These are phyloP conservation scores for Chitala chitala DNA, from an alignment of 2,113 vertebrate genomes.

Conservation along the genomic window DNA sequence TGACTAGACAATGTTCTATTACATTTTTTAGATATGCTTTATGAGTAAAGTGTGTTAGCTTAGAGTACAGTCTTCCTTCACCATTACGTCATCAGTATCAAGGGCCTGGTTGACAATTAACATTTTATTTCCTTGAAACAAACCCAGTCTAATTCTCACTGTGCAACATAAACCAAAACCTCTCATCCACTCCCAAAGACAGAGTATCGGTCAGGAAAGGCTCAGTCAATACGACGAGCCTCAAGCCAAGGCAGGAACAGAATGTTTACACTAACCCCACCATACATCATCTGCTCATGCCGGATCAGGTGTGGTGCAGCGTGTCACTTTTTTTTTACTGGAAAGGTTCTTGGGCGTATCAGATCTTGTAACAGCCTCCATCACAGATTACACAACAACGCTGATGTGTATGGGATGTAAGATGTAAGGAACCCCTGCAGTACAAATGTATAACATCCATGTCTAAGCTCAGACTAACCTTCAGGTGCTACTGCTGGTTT, in stretches of 20 bases:
- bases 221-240: neutral
- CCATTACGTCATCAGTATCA: too few relatives aligned
- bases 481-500: neutral
- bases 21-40: too few relatives aligned
- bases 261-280: neutral
- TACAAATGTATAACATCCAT: neutral
- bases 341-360: conserved; percentile 33
- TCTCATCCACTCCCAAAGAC: neutral
- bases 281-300: neutral
- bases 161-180: neutral
- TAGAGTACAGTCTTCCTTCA: too few relatives aligned
- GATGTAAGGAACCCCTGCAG: too few relatives aligned
- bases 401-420: too few relatives aligned
- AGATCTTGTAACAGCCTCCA: too few relatives aligned
- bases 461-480: too few relatives aligned
- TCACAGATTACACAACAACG: too few relatives aligned
- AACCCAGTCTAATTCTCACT: too few relatives aligned
- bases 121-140: neutral
- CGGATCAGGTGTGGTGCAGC: conserved; percentile 15
- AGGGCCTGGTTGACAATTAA: too few relatives aligned
- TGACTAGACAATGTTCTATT: too few relatives aligned
- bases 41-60: too few relatives aligned
- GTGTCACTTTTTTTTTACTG: conserved; percentile 4
- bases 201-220: neutral
- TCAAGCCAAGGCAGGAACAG: conserved; percentile 1